These are phyloP conservation scores for Argopecten irradians DNA, from an alignment of 1,140 invertebrate species.

Conservation along the genomic window DNA sequence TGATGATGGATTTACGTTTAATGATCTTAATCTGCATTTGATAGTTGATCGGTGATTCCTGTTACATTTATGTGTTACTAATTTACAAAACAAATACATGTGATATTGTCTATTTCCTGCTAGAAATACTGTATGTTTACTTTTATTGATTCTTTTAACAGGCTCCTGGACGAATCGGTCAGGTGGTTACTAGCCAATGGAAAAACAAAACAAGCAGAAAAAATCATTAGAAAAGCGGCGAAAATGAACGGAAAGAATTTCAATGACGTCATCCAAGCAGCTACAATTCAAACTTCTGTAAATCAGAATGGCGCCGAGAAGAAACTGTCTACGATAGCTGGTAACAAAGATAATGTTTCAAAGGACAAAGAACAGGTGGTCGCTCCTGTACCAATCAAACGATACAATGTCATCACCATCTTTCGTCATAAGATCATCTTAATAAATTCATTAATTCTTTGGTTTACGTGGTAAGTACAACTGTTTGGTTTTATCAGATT, in stretches of 20 bases:
- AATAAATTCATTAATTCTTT: slow-evolving; percentile 20
- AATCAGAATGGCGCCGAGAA: neutral
- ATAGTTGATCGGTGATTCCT: too few species aligned
- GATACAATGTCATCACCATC: slow-evolving; percentile 20
- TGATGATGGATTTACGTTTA: too few species aligned
- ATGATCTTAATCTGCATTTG: too few species aligned
- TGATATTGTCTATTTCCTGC: neutral
- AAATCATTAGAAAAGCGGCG: neutral
- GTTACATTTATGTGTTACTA: neutral
- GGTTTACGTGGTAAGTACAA: slow-evolving; percentile 29
- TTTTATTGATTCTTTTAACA: neutral
- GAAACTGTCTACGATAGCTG: neutral
- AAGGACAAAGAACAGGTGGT: neutral
- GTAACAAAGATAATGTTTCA: neutral
- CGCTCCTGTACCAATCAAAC: neutral
- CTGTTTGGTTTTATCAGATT: too few species aligned
- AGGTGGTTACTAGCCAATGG: neutral
- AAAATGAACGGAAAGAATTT: neutral
- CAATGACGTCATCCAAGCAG: neutral
- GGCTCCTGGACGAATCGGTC: neutral
- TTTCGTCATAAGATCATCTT: neutral
- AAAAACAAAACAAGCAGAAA: neutral
- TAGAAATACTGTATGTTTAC: neutral
- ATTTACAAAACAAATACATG: neutral
- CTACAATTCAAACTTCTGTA: neutral